phyloP scores from a whole-genome alignment of 1,140 invertebrate species.

The Leptestheria dahalacensis region DNA sequence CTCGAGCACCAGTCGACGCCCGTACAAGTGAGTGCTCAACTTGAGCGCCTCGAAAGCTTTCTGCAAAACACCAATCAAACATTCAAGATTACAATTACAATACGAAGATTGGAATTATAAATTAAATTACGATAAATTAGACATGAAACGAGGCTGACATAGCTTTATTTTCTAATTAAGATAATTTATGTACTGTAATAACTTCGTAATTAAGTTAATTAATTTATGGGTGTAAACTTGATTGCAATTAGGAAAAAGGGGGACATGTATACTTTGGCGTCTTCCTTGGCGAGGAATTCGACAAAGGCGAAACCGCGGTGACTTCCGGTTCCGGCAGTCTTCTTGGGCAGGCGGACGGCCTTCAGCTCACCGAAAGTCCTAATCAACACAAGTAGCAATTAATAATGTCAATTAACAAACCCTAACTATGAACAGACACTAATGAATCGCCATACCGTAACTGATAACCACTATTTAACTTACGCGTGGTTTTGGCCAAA shows the following conservation, averaged over 20 bases:
- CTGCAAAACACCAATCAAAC: slow-evolving; percentile 34
- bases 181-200: not conserved
- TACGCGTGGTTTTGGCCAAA: not conserved
- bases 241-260: no score
- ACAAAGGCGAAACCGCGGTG: slow-evolving; percentile 96
- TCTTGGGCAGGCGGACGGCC: slow-evolving; percentile 77
- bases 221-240: not conserved
- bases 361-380: slow-evolving; percentile 90
- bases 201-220: not conserved
- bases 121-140: slow-evolving; percentile 13
- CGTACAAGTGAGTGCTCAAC: slow-evolving; percentile 95
- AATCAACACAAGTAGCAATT: no score
- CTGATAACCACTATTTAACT: no score
- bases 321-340: slow-evolving; percentile 55
- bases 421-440: not conserved
- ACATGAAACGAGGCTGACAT: slow-evolving; percentile 12
- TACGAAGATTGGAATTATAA: no score
- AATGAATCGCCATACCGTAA: not conserved
- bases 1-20: slow-evolving; percentile 82
- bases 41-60: slow-evolving; percentile 79
- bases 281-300: slow-evolving; percentile 71
- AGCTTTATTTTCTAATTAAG: not conserved
- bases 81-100: no score
- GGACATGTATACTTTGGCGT: slow-evolving; percentile 67
- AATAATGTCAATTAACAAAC: not conserved